These are phyloP conservation scores for Hucho hucho DNA, from an alignment of 2,113 vertebrate genomes.

Conservation along the genomic window DNA sequence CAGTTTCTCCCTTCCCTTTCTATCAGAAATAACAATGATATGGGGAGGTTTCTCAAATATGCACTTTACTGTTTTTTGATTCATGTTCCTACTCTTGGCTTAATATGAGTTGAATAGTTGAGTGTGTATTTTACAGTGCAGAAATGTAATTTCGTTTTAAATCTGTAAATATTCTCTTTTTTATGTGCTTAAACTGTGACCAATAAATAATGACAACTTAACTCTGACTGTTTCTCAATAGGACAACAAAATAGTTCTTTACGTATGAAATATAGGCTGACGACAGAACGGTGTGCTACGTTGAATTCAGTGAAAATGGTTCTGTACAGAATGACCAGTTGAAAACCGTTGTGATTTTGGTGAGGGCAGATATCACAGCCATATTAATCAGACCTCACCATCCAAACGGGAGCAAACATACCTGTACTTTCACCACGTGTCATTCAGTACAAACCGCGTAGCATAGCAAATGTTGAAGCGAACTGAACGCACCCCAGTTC, in stretches of 20 bases:
- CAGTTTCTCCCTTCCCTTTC: conserved; percentile 60
- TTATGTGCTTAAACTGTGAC: conserved; percentile 75
- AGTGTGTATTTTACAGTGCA: conserved; percentile 17
- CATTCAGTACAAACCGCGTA: too few relatives aligned
- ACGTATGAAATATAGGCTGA: neutral
- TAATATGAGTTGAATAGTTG: conserved; percentile 40
- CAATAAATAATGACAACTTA: conserved; percentile 68
- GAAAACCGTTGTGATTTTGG: too few relatives aligned
- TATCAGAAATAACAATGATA: conserved; percentile 56
- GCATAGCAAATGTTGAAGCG: too few relatives aligned
- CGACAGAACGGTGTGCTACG: too few relatives aligned
- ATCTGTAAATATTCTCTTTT: conserved; percentile 43
- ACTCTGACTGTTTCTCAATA: neutral
- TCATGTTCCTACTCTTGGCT: conserved; percentile 58
- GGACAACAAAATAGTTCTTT: neutral
- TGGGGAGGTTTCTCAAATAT: conserved; percentile 88
- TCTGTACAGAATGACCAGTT: too few relatives aligned
- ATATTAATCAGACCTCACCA: too few relatives aligned
- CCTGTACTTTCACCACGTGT: too few relatives aligned
- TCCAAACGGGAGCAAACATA: too few relatives aligned
- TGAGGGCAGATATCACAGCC: too few relatives aligned
- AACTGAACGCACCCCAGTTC: too few relatives aligned
- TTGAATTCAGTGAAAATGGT: too few relatives aligned
- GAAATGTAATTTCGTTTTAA: conserved; percentile 15
- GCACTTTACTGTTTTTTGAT: conserved; percentile 90